phyloP scores from a whole-genome alignment of 1,140 invertebrate species.

The Kradibia gibbosae region DNA sequence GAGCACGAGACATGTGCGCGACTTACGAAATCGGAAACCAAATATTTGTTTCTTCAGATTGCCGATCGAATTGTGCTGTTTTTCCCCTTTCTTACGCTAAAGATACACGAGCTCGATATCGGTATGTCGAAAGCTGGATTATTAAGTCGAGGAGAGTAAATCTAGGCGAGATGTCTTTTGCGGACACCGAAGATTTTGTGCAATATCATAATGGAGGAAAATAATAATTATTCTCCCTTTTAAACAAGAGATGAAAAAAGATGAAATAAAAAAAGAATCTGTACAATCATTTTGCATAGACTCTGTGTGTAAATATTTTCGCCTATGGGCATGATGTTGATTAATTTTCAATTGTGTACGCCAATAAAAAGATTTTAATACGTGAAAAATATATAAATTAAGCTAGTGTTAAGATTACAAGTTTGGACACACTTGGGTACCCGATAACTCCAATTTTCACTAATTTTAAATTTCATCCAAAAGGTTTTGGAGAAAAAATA shows the following conservation, averaged over 20 bases:
- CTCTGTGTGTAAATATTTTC: background rate
- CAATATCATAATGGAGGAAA: background rate
- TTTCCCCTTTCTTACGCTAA: background rate
- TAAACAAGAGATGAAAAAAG: background rate
- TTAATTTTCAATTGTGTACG: background rate
- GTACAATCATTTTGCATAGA: background rate
- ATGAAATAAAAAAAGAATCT: background rate
- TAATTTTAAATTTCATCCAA: background rate
- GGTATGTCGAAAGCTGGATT: background rate
- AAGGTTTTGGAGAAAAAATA: background rate
- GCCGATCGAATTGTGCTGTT: constrained; percentile 5
- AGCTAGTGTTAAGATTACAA: background rate
- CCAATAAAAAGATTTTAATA: background rate
- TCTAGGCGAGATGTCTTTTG: background rate
- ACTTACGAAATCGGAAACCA: constrained; percentile 1
- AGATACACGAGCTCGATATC: background rate
- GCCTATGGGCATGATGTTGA: background rate
- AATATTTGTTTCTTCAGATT: constrained; percentile 33
- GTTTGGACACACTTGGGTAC: background rate
- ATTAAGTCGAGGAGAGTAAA: background rate
- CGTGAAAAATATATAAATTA: background rate
- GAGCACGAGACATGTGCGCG: background rate
- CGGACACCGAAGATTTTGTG: background rate
- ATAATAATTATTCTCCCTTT: too few relatives aligned
- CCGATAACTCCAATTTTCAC: background rate